phyloP scores from a whole-genome alignment of 2,797 vertebrate species.

The Gymnoscopelus microlampas region DNA sequence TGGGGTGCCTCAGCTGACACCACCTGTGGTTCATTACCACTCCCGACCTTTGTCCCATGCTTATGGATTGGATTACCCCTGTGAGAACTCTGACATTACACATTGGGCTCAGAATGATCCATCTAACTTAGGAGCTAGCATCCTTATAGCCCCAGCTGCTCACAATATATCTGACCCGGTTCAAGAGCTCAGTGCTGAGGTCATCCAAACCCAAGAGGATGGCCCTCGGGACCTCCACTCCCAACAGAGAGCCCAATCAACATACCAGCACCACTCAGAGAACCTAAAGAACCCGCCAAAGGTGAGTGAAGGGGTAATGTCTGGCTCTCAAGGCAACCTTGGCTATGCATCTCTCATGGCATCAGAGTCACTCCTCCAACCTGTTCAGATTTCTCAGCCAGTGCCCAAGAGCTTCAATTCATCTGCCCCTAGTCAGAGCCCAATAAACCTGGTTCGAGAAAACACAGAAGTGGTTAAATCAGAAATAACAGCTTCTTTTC shows the following conservation, averaged over 20 bases:
- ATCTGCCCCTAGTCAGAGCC: conserved; percentile 54
- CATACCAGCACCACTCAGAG: conserved; percentile 82
- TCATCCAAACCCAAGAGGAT: conserved; percentile 93
- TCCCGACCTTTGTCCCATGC: conserved; percentile 80
- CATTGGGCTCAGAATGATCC: conserved; percentile 94
- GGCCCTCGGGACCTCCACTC: conserved; percentile 77
- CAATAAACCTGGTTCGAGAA: conserved; percentile 83
- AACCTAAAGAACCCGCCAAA: conserved; percentile 97
- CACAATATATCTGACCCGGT: conserved; percentile 86
- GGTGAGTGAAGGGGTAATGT: conserved; percentile 84
- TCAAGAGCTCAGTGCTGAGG: conserved; percentile 81
- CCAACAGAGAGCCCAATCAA: conserved; percentile 57
- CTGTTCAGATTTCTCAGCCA: conserved; percentile 90
- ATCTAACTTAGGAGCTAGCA: conserved; percentile 86
- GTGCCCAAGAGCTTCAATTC: conserved; percentile 76
- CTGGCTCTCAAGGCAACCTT: conserved; percentile 86
- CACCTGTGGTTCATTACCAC: conserved; percentile 68
- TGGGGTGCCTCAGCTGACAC: conserved; percentile 42
- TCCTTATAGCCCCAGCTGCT: conserved; percentile 93
- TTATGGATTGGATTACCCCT: conserved; percentile 84
- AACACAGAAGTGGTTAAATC: conserved; percentile 59
- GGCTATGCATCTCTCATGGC: conserved; percentile 91
- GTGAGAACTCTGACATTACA: conserved; percentile 95
- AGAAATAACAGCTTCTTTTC: conserved; percentile 64
- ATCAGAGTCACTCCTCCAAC: conserved; percentile 87